Evolutionary conservation across 2,888 invertebrate genomes (phyloP).

Genomic region (Colletes collaris): DNA sequence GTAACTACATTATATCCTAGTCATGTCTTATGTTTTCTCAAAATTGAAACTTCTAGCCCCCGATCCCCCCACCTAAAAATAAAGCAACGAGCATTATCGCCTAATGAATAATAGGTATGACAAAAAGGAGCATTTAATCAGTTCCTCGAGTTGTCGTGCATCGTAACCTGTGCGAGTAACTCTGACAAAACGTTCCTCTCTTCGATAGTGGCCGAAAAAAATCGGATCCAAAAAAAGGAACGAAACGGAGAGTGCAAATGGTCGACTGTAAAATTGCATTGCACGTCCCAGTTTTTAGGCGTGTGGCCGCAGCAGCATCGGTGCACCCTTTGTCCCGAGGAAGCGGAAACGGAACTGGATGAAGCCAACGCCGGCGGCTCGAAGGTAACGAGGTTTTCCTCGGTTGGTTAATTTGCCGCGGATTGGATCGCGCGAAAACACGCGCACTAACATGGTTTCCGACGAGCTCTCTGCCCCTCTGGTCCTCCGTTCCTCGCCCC

Average conservation of each 20-base stretch:
- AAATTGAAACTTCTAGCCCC: too few relatives aligned
- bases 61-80: too few relatives aligned
- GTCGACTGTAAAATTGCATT: constrained; percentile 27
- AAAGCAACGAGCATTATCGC: too few relatives aligned
- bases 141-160: too few relatives aligned
- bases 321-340: constrained; percentile 62
- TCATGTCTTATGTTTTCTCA: too few relatives aligned
- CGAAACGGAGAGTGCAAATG: constrained; percentile 6
- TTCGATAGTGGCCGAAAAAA: too few relatives aligned
- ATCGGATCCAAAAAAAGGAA: neutral
- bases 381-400: constrained; percentile 75
- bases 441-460: constrained; percentile 72
- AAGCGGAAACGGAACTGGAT: constrained; percentile 68
- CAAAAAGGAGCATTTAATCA: too few relatives aligned
- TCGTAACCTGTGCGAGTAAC: too few relatives aligned
- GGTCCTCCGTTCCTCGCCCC: constrained; percentile 15
- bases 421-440: constrained; percentile 78
- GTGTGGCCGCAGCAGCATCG: constrained; percentile 26
- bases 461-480: constrained; percentile 44
- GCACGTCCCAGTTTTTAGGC: constrained; percentile 24
- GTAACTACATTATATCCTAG: too few relatives aligned
- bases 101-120: too few relatives aligned
- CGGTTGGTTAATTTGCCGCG: constrained; percentile 76
- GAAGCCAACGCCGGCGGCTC: constrained; percentile 63
- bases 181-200: too few relatives aligned